phyloP scores from a whole-genome alignment of 2,113 vertebrate species.

The Nycticorax nycticorax region DNA sequence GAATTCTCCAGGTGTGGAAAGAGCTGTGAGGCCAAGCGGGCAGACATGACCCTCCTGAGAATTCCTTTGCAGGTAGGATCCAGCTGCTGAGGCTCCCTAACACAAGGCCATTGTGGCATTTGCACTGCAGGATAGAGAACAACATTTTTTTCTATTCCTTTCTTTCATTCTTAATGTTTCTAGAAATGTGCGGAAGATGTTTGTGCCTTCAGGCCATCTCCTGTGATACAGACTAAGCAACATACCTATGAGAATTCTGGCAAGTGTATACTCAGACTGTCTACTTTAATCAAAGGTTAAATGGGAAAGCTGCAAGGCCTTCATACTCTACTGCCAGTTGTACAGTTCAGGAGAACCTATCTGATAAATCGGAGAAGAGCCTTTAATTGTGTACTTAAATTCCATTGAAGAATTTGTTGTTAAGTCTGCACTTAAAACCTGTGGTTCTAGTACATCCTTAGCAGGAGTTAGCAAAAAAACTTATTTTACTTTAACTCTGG shows the following conservation, averaged over 20 bases:
- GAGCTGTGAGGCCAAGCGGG: neutral
- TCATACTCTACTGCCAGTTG: neutral
- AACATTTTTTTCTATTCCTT: neutral
- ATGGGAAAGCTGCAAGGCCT: neutral
- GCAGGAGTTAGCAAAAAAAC: neutral
- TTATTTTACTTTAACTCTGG: neutral
- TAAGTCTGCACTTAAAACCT: neutral
- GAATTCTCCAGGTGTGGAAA: neutral
- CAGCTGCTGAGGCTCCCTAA: neutral
- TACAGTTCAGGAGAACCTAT: neutral
- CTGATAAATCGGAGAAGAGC: neutral
- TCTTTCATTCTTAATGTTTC: neutral
- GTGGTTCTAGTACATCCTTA: neutral
- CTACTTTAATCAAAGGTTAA: neutral
- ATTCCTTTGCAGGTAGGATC: neutral
- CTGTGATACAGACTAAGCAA: accelerated
- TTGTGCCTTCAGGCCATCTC: neutral
- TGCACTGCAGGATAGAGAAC: neutral
- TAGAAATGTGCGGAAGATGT: neutral
- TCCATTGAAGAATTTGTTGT: neutral
- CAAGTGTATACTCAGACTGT: neutral
- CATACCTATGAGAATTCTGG: neutral
- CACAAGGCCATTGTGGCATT: neutral
- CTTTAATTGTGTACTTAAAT: neutral
- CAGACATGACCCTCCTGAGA: neutral